Evolutionary conservation across 2,113 vertebrate species (phyloP), one percentile per base, ranked within the genome.

Genomic region (Trichechus manatus): DNA sequence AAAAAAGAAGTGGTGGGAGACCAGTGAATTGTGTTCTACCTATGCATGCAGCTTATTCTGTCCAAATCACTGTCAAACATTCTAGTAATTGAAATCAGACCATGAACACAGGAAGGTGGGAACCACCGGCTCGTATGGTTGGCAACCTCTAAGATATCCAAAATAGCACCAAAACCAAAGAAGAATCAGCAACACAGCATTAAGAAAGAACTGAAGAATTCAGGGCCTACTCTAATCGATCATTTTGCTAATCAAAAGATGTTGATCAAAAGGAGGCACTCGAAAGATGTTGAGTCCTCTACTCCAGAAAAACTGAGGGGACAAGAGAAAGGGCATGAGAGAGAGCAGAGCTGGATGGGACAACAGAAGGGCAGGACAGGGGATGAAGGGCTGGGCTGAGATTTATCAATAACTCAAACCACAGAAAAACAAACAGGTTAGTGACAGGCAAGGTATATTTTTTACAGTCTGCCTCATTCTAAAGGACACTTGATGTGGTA

Each of bases 281-380:
- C 29, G 50, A 56, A 29, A 33, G n/a, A 39, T 0, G 0, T 1
- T 2, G 17, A 39, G 19, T 47, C 13, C 9, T 14, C 0, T 0
- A 17, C 36, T 17, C 61, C 31, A 3, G 19, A 72, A 77, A n/a
- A 31, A 1, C 31, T 59, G 64, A 81, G 27, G 9, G 9, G 50
- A 47, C 53, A 59, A 47, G 50, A n/a, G 78, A 3, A 22, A 42
- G 9, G 15, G 9, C 7, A 33, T 33, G 63, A 53, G 27, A 9
- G 33, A n/a, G 25, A 72, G 61, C 10, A 29, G 9, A 14, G 42
- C 6, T 0, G 0, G 22, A 10, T 39, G 33, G 27, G 19, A 25
- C 6, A 56, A 47, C 9, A n/a, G 27, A 17, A 81, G 83, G 85
- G 29, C 53, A 22, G 82, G 74, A 1, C 0, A 1, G 0, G 17